Percentiles rank a stretch among this genome's conserved stretches.
Evolutionary conservation across 1,140 invertebrate species (phyloP).

Genomic region (Cyclargus thomasi): DNA sequence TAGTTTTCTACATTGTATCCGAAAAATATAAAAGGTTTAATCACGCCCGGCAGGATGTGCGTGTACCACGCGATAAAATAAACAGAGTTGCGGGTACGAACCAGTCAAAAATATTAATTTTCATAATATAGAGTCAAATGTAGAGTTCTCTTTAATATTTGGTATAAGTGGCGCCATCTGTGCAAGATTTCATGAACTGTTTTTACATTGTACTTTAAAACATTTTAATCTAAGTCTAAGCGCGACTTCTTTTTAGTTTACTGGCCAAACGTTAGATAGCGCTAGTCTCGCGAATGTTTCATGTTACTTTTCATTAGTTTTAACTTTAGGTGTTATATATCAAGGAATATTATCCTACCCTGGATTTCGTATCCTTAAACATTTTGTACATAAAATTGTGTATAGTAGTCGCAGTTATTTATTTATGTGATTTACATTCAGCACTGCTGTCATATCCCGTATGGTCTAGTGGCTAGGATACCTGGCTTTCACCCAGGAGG

Average conservation of each 20-base stretch:
- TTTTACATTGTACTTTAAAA: not conserved
- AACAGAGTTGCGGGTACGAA: too few relatives aligned
- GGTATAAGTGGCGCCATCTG: not conserved
- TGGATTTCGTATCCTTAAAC: too few relatives aligned
- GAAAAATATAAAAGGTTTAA: too few relatives aligned
- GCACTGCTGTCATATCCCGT: constrained; percentile 69
- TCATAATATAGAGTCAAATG: too few relatives aligned
- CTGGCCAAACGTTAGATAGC: not conserved
- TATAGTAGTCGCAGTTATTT: too few relatives aligned
- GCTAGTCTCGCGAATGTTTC: not conserved
- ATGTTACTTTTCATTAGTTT: not conserved
- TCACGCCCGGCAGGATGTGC: too few relatives aligned
- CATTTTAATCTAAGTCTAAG: not conserved
- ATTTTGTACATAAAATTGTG: too few relatives aligned
- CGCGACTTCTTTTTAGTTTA: not conserved
- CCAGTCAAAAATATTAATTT: too few relatives aligned
- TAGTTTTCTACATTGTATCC: too few relatives aligned
- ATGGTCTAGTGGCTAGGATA: constrained; percentile 90
- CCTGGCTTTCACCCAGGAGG: constrained; percentile 89
- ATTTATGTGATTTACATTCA: too few relatives aligned
- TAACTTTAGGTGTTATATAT: not conserved
- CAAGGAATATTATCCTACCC: too few relatives aligned
- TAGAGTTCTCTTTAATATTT: not conserved
- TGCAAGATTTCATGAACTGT: not conserved
- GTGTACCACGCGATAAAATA: too few relatives aligned